These are phyloP conservation scores for Vicugna pacos DNA, from an alignment of 2,113 vertebrate genomes.

Conservation along the genomic window DNA sequence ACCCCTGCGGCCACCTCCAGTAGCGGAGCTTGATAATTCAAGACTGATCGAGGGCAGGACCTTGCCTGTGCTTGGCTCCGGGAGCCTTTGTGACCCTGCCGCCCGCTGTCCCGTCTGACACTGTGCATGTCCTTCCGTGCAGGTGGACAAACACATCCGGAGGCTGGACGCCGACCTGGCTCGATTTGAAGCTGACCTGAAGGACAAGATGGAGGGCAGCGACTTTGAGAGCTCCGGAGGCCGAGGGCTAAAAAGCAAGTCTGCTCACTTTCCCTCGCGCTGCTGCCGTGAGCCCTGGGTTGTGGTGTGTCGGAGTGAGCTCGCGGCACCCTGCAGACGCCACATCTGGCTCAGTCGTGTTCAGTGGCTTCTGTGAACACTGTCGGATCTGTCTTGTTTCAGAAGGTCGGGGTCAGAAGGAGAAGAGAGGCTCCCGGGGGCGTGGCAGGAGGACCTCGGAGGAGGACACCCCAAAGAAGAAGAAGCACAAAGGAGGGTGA, in stretches of 20 bases:
- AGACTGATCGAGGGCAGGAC: neutral
- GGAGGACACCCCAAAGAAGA: slow-evolving; percentile 96
- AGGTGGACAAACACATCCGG: slow-evolving; percentile 99
- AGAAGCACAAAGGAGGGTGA: slow-evolving; percentile 96
- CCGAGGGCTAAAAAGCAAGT: slow-evolving; percentile 92
- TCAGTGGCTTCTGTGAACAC: neutral
- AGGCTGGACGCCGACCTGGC: slow-evolving; percentile 97
- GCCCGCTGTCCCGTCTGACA: no score
- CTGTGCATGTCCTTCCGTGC: neutral
- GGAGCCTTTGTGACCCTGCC: neutral
- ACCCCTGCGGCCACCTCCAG: no score
- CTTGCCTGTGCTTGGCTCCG: rapidly evolving
- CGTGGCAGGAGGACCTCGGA: slow-evolving; percentile 94
- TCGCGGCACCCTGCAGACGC: neutral
- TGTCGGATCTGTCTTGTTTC: neutral
- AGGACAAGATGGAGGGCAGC: slow-evolving; percentile 96
- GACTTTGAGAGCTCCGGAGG: slow-evolving; percentile 92
- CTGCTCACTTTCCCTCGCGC: neutral
- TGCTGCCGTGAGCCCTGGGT: no score
- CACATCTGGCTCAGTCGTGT: neutral
- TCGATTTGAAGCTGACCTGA: slow-evolving; percentile 97
- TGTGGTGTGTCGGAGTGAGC: no score
- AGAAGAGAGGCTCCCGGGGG: slow-evolving; percentile 93
- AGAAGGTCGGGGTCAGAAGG: slow-evolving; percentile 94
- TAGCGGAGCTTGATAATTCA: neutral